Evolutionary conservation across 1,140 invertebrate genomes (phyloP).

Genomic region (Geopemphigus sp.): DNA sequence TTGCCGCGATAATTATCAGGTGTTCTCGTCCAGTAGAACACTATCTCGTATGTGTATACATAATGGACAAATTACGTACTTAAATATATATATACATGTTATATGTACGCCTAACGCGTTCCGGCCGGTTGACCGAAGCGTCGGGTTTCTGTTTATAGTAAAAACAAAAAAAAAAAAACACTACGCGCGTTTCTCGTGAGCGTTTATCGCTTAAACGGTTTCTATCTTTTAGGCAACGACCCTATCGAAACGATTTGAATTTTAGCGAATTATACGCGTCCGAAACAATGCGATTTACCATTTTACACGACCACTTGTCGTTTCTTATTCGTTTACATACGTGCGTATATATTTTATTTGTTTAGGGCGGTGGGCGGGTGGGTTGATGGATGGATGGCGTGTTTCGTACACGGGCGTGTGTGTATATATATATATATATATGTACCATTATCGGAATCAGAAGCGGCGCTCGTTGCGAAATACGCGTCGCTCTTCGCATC

Average conservation of each 20-base stretch:
- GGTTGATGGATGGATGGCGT: too few relatives aligned
- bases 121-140: conserved; percentile 18
- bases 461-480: too few relatives aligned
- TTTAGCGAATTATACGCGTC: neutral
- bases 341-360: too few relatives aligned
- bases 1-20: conserved; percentile 22
- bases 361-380: too few relatives aligned
- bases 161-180: neutral
- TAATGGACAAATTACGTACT: conserved; percentile 26
- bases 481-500: too few relatives aligned
- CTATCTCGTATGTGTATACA: neutral
- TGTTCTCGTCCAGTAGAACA: neutral
- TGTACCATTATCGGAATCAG: too few relatives aligned
- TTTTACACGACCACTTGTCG: neutral
- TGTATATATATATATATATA: too few relatives aligned
- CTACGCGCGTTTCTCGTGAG: neutral
- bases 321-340: neutral
- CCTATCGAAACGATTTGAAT: conserved; percentile 3
- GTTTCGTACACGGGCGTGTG: too few relatives aligned
- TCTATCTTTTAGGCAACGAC: neutral
- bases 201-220: conserved; percentile 19
- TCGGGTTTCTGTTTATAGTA: neutral
- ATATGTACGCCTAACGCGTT: conserved; percentile 1
- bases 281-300: conserved; percentile 16
- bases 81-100: neutral